Percentiles rank a stretch among this genome's conserved stretches.
phyloP scores from a whole-genome alignment of 2,888 invertebrate genomes.

The Spatulosminthurus flaviceps region DNA sequence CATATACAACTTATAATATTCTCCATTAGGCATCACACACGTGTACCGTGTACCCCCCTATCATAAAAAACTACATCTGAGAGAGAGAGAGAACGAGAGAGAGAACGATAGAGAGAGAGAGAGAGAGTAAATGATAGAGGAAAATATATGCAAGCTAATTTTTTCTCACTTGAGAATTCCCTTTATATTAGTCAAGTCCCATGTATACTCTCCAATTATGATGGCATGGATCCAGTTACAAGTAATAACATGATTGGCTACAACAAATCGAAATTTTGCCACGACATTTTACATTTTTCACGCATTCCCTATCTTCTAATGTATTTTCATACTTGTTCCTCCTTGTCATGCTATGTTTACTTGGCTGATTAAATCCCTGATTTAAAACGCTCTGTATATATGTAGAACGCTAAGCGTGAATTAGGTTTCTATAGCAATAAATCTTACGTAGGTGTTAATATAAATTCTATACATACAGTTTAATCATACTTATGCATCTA shows the following conservation, averaged over 20 bases:
- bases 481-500: no score
- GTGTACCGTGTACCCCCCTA: no score
- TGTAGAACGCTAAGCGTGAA: no score
- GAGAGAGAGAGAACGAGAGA: no score
- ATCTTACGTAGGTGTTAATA: no score
- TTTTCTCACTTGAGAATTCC: background rate
- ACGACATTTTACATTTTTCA: background rate
- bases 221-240: constrained; percentile 8
- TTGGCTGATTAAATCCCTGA: background rate
- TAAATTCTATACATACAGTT: no score
- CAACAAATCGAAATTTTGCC: constrained; percentile 6
- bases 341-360: background rate
- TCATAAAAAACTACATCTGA: no score
- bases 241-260: background rate
- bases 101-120: no score
- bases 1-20: background rate
- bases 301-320: background rate
- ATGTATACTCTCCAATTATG: background rate
- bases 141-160: background rate
- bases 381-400: background rate
- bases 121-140: no score
- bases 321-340: background rate
- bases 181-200: background rate
- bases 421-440: no score
- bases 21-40: background rate